Base-by-base conservation (phyloP, 2,113 vertebrate species). In the Marmota monax region DNA sequence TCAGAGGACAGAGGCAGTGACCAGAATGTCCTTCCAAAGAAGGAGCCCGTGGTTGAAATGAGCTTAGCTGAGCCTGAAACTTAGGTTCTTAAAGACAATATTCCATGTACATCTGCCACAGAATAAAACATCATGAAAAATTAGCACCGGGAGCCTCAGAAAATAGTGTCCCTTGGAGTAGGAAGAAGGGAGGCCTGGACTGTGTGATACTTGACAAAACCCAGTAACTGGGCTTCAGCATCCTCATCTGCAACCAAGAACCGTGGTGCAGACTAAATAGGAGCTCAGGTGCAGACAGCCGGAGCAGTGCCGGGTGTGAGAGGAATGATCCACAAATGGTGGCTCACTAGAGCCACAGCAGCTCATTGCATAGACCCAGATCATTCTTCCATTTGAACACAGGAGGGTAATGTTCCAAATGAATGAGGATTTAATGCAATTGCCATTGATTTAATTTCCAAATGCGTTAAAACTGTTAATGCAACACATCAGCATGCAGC, bases 401-500 rank as follows among this genome's bases (percentile, higher is more conserved):
- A 51, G 96, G 87, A 95, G 45, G 89, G 84, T 86, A 95, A 93
- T 73, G 86, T 95, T 97, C 76, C 95, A 93, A 88, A 84, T 56
- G 95, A 96, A 92, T 63, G 87, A 95, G 80, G 69, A 93, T 88
- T 97, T 94, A 92, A 97, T 70, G 90, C 96, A 95, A 93, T 85
- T 95, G 96, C 96, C 92, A 5, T 96, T 97, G 96, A 98, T 97
- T 97, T 96, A 94, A 98, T 97, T 97, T 97, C 97, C 84, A 97
- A 97, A 95, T 92, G 92, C 12, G 1, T 95, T 96, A 95, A 97
- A 95, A 97, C 96, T 96, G 95, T 97, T 96, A 96, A 96, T 32
- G 97, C 84, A 97, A 97, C 97, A 96, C 97, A 96, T 97, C 95
- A 97, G 93, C 94, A 96, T 96, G 90, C 95, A 90, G 97, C 97